Evolutionary conservation across 2,888 invertebrate genomes (phyloP), one percentile per base, ranked within the genome.

Genomic region (Strigamia transsilvanica): DNA sequence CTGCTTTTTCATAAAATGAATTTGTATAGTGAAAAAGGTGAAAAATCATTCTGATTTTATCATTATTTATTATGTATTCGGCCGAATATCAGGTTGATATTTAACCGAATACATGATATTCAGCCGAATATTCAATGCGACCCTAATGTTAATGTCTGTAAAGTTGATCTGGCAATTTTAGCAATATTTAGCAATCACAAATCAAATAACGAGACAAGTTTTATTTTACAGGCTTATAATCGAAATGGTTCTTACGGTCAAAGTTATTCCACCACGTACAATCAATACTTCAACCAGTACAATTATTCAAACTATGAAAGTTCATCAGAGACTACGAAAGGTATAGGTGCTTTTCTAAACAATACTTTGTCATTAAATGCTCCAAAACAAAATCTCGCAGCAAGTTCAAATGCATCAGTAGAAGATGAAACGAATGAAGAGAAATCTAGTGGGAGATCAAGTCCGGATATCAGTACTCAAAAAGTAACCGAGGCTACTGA

Each of bases 211-310:
- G n/a, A n/a, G 27, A 27, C 3, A 3, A 27, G 3, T 27, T 77
- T 15, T 77, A 77, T 79, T 79, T 79, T 78, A 10, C 21, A 79
- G 79, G 38, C 32, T 79, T 23, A 38, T 79, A 42, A 23, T 79
- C 10, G 79, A 41, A 42, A 42, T 13, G 38, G 79, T 10, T 73
- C 79, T 0, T 79, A 79, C 18, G 13, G 12, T 13, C 79, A 79
- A 18, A 79, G 38, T 79, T 79, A 79, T 42, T 42, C 41, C 23
- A 23, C 15, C 5, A 42, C 32, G 13, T 79, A 79, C 38, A 38
- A 79, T 79, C 41, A 79, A 79, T 42, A 79, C 34, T 79, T 41
- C 38, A 79, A 42, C 15, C 79, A 79, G 41, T 79, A 41, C 38
- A 41, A 79, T 73, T 73, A 73, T n/a, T 27, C 12, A 41, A 23